phyloP scores from a whole-genome alignment of 2,888 invertebrate genomes.

The Ophion ellenae region DNA sequence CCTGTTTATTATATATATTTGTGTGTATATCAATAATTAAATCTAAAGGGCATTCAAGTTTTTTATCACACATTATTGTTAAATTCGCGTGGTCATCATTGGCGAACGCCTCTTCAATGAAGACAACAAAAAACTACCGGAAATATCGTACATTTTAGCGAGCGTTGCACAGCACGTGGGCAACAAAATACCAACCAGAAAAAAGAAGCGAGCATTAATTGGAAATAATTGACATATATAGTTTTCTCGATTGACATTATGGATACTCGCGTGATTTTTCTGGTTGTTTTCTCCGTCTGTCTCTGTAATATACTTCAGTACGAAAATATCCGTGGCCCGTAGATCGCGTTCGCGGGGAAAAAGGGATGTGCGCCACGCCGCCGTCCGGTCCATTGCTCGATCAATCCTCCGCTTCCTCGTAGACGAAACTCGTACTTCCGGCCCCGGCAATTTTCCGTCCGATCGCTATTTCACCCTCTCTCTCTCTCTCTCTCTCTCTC shows the following conservation, averaged over 20 bases:
- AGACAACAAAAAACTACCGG: no score
- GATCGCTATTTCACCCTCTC: conserved; percentile 26
- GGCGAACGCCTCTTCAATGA: no score
- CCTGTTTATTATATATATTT: no score
- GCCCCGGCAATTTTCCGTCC: conserved; percentile 65
- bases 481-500: neutral
- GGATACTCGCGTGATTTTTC: neutral
- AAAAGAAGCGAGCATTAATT: neutral
- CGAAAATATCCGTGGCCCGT: conserved; percentile 16
- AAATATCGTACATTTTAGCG: no score
- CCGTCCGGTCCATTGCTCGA: conserved; percentile 49
- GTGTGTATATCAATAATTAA: no score
- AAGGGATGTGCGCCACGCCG: conserved; percentile 7
- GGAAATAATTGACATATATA: neutral
- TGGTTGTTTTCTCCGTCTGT: neutral
- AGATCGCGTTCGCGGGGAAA: conserved; percentile 14
- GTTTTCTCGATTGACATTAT: neutral
- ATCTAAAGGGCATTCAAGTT: no score
- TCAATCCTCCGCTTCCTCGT: conserved; percentile 65
- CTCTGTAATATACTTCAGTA: conserved; percentile 7
- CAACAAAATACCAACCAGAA: neutral
- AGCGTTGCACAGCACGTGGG: no score
- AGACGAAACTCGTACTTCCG: conserved; percentile 67
- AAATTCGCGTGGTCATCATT: no score
- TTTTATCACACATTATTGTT: no score